A percentile compares a stretch with the other conserved stretches of the same genome.
Conservation (phyloP, 2,113 vertebrate species). For the Apistogramma diplotaenia region DNA sequence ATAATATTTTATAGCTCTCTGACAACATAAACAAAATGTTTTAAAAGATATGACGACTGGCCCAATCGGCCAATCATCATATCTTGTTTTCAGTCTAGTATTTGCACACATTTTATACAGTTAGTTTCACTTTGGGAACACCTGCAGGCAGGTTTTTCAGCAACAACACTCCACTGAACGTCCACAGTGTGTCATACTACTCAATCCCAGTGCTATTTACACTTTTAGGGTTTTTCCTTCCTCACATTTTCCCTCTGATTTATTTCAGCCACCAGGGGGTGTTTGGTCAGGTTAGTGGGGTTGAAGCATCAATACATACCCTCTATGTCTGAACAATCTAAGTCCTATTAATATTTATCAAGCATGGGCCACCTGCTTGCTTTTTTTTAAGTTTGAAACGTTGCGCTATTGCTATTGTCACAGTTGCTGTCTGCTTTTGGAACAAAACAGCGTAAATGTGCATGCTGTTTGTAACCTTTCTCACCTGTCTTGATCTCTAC, state of each 20-base stretch:
- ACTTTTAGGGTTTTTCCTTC: background rate
- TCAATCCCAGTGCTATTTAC: background rate
- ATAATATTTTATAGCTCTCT: background rate
- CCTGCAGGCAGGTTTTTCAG: background rate
- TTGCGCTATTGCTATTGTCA: background rate
- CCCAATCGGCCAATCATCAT: background rate
- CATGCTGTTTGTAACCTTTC: conserved; percentile 37
- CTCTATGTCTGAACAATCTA: background rate
- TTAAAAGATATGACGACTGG: background rate
- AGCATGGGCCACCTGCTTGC: background rate
- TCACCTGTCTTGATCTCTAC: background rate
- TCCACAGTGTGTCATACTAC: background rate
- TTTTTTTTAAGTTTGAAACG: conserved; percentile 1
- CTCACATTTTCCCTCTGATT: background rate
- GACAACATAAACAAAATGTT: background rate
- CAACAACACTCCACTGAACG: background rate
- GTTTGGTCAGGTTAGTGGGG: background rate
- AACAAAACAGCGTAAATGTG: background rate
- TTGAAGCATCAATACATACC: background rate
- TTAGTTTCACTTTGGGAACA: background rate
- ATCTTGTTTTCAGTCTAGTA: background rate
- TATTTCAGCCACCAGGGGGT: background rate
- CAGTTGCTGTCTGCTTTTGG: conserved; percentile 7
- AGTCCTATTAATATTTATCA: conserved; percentile 10
- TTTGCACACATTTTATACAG: background rate